Evolutionary conservation across 2,797 vertebrate species (phyloP).

Genomic region (Tangara arthus): DNA sequence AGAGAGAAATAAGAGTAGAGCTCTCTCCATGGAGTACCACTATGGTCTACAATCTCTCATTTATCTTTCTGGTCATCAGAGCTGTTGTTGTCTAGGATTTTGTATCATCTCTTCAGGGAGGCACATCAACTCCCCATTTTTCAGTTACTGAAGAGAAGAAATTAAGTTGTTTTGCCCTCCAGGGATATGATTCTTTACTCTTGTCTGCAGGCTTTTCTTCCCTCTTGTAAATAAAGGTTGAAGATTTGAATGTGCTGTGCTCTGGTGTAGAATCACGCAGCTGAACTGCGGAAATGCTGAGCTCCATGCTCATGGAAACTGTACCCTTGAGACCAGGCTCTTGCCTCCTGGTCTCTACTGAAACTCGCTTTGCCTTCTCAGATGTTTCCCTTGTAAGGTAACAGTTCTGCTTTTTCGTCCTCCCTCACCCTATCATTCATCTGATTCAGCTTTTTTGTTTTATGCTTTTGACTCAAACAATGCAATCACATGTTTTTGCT

Average conservation of each 20-base stretch:
- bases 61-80: background rate
- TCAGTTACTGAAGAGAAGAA: background rate
- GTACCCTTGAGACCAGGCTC: background rate
- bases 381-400: constrained; percentile 8
- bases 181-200: background rate
- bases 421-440: background rate
- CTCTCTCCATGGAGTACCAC: background rate
- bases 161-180: background rate
- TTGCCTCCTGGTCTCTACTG: background rate
- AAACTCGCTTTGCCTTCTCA: background rate
- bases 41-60: background rate
- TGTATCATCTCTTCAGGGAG: background rate
- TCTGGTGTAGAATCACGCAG: background rate
- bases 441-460: constrained; percentile 4
- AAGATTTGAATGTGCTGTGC: background rate
- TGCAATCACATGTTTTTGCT: background rate
- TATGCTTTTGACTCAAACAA: background rate
- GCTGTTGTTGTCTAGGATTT: background rate
- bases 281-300: background rate
- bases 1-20: background rate
- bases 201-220: background rate
- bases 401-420: background rate
- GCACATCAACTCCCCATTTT: background rate
- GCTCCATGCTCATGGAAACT: background rate
- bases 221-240: background rate